Conservation (phyloP, 2,113 vertebrate species). For the Salminus brasiliensis region DNA sequence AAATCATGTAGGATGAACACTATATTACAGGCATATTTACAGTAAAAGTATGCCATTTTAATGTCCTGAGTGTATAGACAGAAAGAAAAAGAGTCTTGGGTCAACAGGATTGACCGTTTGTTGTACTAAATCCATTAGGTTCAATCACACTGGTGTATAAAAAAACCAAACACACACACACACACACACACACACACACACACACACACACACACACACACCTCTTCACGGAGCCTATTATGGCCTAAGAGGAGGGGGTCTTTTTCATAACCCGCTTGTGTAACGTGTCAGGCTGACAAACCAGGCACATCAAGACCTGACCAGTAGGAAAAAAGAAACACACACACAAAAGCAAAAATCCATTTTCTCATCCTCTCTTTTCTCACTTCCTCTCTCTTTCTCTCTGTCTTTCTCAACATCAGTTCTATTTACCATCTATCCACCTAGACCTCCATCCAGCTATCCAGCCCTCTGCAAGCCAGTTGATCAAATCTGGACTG, state of each 20-base stretch:
- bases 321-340: not conserved
- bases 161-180: too few species aligned
- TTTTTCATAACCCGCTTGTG: conserved; percentile 26
- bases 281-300: conserved; percentile 37
- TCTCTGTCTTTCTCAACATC: not conserved
- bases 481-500: not conserved
- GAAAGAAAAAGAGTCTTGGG: too few species aligned
- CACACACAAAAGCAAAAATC: not conserved
- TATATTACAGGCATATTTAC: too few species aligned
- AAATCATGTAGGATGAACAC: too few species aligned
- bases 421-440: not conserved
- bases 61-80: too few species aligned
- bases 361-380: not conserved
- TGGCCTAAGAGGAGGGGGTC: not conserved
- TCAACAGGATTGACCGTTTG: too few species aligned
- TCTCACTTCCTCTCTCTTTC: not conserved
- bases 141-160: too few species aligned
- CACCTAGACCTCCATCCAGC: too few species aligned
- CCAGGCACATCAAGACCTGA: not conserved
- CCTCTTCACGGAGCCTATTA: not conserved
- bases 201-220: not conserved
- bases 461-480: not conserved
- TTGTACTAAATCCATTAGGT: too few species aligned
- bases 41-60: too few species aligned
- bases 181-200: not conserved